phyloP scores from a whole-genome alignment of 2,113 vertebrate species.

The Silurus asotus region DNA sequence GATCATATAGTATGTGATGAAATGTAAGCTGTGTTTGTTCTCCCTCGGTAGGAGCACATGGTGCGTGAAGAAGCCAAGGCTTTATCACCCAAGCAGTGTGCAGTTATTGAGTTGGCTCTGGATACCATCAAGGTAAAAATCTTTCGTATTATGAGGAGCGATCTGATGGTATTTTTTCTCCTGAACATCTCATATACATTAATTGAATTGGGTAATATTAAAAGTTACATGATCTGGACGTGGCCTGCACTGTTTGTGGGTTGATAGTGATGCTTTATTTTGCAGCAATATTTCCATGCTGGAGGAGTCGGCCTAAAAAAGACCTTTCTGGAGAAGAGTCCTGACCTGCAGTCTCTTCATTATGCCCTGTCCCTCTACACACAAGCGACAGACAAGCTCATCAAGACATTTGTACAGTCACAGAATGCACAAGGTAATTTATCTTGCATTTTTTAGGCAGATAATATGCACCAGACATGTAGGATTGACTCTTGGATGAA shows the following conservation, averaged over 20 bases:
- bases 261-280: slow-evolving; percentile 15
- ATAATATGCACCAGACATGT: neutral
- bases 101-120: slow-evolving; percentile 91
- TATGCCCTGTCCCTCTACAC: slow-evolving; percentile 97
- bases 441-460: neutral
- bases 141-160: neutral
- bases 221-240: neutral
- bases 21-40: neutral
- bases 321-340: slow-evolving; percentile 97
- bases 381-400: slow-evolving; percentile 95
- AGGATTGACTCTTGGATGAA: neutral
- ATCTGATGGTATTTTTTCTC: neutral
- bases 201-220: neutral
- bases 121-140: slow-evolving; percentile 93
- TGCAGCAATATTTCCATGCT: slow-evolving; percentile 97
- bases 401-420: slow-evolving; percentile 96
- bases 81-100: slow-evolving; percentile 93
- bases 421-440: slow-evolving; percentile 87
- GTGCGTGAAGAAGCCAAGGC: slow-evolving; percentile 96
- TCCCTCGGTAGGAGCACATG: slow-evolving; percentile 88
- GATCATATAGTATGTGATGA: neutral
- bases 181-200: neutral
- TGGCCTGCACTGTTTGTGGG: neutral
- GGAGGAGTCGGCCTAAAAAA: slow-evolving; percentile 97
- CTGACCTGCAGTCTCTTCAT: slow-evolving; percentile 90